Evolutionary conservation across 2,797 vertebrate species (phyloP), one percentile per base, ranked within the genome.

Genomic region (Enteromius unitaeniatus): DNA sequence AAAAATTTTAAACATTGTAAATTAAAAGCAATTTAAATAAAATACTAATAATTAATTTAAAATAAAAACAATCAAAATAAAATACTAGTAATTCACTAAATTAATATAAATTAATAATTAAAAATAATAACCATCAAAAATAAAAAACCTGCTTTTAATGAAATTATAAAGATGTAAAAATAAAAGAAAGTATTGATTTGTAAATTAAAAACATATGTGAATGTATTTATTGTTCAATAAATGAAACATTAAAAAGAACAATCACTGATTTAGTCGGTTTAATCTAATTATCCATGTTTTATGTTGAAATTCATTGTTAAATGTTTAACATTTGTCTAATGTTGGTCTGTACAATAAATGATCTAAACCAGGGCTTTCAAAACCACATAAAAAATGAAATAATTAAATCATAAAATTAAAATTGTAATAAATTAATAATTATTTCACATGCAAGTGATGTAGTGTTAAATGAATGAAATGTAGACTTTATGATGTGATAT

Each of bases 401-500:
- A 58, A 58, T 5, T 23, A 10, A 58, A 13, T 23, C 10, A 13
- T 9, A 55, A 55, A 55, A 58, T 10, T 3, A 1, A n/a, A 13
- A 23, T 58, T 23, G 4, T 23, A 23, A 58, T 26, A 28, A 28
- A 62, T 62, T 15, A 28, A 28, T 62, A 15, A 15, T 28, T 62
- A 28, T 14, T 62, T 28, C 15, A 62, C 14, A 14, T 62, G 60
- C 26, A 15, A 28, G 26, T 13, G 13, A 28, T 28, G 14, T 28
- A 6, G 14, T 62, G 58, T 62, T 23, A 58, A 58, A 19, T 51
- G 17, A 19, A 6, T 51, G 15, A 55, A 28, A 6, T 60, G 26
- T 14, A 14, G n/a, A 14, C 55, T 14, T 62, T 6, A 15, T 62
- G 26, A 62, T 15, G n/a, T 17, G 89, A 19, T 87, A 9, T 72